phyloP scores from a whole-genome alignment of 2,113 vertebrate species.

The Xyrauchen texanus region DNA sequence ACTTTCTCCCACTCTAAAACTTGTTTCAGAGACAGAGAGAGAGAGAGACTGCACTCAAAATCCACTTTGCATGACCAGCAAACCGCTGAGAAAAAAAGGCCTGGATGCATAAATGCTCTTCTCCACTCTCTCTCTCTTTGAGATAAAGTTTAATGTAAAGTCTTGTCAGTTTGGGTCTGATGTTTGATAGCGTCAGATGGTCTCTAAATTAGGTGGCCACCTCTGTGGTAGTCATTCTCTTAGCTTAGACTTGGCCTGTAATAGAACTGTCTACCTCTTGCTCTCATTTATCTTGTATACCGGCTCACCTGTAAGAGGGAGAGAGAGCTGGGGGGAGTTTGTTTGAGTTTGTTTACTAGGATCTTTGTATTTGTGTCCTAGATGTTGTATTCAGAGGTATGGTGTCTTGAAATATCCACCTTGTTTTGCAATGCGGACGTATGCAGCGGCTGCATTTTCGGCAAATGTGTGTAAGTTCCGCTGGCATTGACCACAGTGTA shows the following conservation, averaged over 20 bases:
- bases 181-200: conserved; percentile 6
- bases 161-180: background rate
- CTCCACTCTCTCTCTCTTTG: background rate
- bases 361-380: background rate
- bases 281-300: conserved; percentile 26
- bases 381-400: no score
- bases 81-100: conserved; percentile 20
- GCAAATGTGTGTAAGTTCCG: no score
- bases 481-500: no score
- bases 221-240: conserved; percentile 27
- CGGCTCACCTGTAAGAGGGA: background rate
- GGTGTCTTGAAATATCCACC: no score
- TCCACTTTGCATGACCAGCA: conserved; percentile 31
- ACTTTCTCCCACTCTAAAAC: conserved; percentile 25
- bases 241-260: conserved; percentile 13
- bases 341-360: conserved; percentile 19
- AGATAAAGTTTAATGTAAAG: conserved; percentile 30
- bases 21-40: conserved; percentile 18
- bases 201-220: conserved; percentile 10
- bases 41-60: conserved; percentile 37
- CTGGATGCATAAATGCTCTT: conserved; percentile 38
- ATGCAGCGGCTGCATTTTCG: no score
- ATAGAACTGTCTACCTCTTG: conserved; percentile 22
- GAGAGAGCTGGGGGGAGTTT: background rate
- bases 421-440: no score